A percentile compares a stretch with the other conserved stretches of the same genome.
Evolutionary conservation across 2,888 invertebrate genomes (phyloP).

Genomic region (Drosophila mayaguana): DNA sequence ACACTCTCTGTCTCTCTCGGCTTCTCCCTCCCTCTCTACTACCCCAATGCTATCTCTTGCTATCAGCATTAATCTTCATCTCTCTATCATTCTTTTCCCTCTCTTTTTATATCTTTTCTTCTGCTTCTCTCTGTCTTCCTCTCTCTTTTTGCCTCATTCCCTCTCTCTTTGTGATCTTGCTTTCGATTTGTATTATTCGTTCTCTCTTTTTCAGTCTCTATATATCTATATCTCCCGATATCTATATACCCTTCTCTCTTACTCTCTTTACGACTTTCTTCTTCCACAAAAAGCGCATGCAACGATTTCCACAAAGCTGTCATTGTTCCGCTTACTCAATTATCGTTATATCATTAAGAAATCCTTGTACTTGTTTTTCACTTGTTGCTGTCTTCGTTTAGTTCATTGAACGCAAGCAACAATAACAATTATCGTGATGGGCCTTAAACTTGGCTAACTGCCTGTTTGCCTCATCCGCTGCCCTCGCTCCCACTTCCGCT

Average conservation of each 20-base stretch:
- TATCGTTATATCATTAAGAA: constrained; percentile 24
- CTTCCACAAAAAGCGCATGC: neutral
- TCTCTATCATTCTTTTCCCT: neutral
- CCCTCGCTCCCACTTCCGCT: neutral
- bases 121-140: neutral
- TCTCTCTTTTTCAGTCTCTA: neutral
- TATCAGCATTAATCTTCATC: neutral
- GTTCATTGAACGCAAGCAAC: constrained; percentile 62
- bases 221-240: neutral
- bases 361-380: constrained; percentile 41
- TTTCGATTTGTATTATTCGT: neutral
- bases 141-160: neutral
- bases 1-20: neutral
- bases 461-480: neutral
- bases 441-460: constrained; percentile 51
- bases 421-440: constrained; percentile 50
- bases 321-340: constrained; percentile 21
- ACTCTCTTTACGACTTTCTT: neutral
- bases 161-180: neutral
- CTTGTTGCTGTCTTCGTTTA: constrained; percentile 49
- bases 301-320: neutral
- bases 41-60: neutral
- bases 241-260: neutral
- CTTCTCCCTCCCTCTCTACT: neutral
- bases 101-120: neutral